Percentiles rank a stretch among this genome's conserved stretches.
Conservation (phyloP, 2,797 vertebrate species). For the Amblyraja radiata region DNA sequence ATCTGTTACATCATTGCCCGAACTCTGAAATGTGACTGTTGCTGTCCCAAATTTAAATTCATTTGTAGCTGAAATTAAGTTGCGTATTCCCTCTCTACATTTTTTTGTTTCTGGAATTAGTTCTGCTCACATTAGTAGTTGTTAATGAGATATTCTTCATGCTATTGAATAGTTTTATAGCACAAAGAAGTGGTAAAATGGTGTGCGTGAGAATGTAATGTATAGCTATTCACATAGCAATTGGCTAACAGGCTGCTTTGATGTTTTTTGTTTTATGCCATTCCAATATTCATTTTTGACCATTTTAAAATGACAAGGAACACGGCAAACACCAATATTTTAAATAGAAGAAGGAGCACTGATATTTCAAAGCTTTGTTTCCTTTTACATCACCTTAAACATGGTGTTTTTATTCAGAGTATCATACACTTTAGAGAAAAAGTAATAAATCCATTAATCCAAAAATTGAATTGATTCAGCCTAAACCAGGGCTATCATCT, state of each 20-base stretch:
- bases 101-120: background rate
- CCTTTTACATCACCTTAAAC: background rate
- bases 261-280: background rate
- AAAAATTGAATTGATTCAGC: constrained; percentile 30
- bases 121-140: background rate
- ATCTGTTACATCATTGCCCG: background rate
- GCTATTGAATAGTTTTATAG: background rate
- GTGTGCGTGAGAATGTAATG: background rate
- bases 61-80: background rate
- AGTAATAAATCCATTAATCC: constrained; percentile 26
- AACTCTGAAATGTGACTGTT: background rate
- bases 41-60: background rate
- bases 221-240: background rate
- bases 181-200: background rate
- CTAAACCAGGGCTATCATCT: constrained; percentile 27
- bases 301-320: background rate
- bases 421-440: background rate
- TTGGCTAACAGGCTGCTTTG: background rate
- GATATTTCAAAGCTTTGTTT: constrained; percentile 6
- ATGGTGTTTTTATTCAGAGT: constrained; percentile 1
- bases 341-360: background rate
- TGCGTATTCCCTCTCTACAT: background rate
- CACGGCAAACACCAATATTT: background rate
- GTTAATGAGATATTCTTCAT: background rate
- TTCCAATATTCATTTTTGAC: background rate